Percentiles rank a stretch among this genome's conserved stretches.
Conservation (phyloP, 2,888 invertebrate genomes). For the Callyntrura sp. region DNA sequence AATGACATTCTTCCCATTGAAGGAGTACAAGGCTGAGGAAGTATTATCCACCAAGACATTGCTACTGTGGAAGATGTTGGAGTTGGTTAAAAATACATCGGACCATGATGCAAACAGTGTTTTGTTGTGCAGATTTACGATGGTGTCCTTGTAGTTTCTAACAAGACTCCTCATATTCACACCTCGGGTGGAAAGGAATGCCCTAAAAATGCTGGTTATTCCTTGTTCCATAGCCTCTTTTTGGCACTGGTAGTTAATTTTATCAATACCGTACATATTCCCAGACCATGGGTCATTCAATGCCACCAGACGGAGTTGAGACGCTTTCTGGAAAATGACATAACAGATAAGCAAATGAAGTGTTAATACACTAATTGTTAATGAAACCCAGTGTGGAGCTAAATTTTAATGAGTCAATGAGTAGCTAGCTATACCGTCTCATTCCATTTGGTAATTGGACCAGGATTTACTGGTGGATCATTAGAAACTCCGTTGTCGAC, state of each 20-base stretch:
- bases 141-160: constrained; percentile 29
- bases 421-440: constrained; percentile 14
- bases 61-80: constrained; percentile 5
- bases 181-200: constrained; percentile 61
- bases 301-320: constrained; percentile 58
- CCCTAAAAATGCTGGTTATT: constrained; percentile 67
- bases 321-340: constrained; percentile 20
- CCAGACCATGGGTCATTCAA: constrained; percentile 77
- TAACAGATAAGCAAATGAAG: too few species aligned
- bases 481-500: constrained; percentile 18
- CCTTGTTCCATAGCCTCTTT: constrained; percentile 68
- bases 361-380: too few species aligned
- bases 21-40: constrained; percentile 57
- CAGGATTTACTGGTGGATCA: constrained; percentile 16
- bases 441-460: constrained; percentile 11
- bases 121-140: constrained; percentile 70
- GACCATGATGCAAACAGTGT: constrained; percentile 60
- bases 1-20: constrained; percentile 73
- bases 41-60: neutral
- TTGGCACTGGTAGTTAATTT: constrained; percentile 75
- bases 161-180: constrained; percentile 23
- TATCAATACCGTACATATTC: constrained; percentile 73
- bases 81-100: constrained; percentile 38
- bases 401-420: neutral
- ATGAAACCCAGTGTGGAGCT: too few species aligned